Evolutionary conservation across 1,140 invertebrate species (phyloP).

Genomic region (Drosophila trapezifrons): DNA sequence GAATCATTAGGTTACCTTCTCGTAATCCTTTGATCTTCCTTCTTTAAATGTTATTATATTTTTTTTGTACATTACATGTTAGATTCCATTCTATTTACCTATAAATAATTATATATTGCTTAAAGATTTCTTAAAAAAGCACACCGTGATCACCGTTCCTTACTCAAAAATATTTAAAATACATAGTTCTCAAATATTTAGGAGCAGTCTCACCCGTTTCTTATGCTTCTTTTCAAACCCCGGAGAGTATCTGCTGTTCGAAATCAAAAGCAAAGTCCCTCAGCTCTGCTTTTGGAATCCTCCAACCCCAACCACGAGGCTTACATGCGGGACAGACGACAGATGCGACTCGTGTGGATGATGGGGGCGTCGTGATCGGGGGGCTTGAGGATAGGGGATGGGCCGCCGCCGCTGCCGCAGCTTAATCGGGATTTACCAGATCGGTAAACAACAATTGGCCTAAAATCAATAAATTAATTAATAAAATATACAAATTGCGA

Average conservation of each 20-base stretch:
- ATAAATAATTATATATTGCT: too few relatives aligned
- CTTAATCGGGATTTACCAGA: slow-evolving; percentile 60
- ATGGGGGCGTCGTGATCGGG: slow-evolving; percentile 1
- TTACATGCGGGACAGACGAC: slow-evolving; percentile 50
- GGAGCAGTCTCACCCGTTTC: too few relatives aligned
- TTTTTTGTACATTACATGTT: too few relatives aligned
- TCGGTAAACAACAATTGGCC: slow-evolving; percentile 54
- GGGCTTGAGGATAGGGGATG: slow-evolving; percentile 3
- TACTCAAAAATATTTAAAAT: too few relatives aligned
- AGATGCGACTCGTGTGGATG: slow-evolving; percentile 26
- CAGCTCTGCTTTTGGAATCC: slow-evolving; percentile 11
- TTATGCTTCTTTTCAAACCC: too few relatives aligned
- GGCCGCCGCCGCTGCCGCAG: background rate
- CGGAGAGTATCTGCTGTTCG: background rate
- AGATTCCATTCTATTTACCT: too few relatives aligned
- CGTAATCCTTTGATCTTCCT: too few relatives aligned
- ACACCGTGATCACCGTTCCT: too few relatives aligned
- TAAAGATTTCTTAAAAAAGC: too few relatives aligned
- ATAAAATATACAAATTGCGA: slow-evolving; percentile 63
- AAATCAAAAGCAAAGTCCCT: background rate
- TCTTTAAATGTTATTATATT: too few relatives aligned
- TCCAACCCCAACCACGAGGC: slow-evolving; percentile 8
- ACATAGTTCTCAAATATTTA: too few relatives aligned
- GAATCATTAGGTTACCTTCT: too few relatives aligned
- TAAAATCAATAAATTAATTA: slow-evolving; percentile 65